phyloP scores from a whole-genome alignment of 2,888 invertebrate species.

The Drosophila affinis region DNA sequence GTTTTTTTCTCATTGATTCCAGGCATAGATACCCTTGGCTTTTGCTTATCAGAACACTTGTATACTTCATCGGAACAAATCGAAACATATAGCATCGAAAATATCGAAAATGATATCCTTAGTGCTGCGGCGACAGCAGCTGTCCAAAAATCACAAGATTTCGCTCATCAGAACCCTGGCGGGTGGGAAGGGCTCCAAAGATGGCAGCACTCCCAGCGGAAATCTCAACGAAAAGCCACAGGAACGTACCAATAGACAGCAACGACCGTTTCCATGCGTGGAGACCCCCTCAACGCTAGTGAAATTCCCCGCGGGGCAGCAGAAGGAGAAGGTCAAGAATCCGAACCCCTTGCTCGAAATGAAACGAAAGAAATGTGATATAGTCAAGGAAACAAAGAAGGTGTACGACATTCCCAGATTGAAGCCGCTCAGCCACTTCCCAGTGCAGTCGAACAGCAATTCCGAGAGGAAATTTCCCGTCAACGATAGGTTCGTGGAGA shows the following conservation, averaged over 20 bases:
- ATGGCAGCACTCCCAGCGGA: neutral
- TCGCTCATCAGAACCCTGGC: neutral
- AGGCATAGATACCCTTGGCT: conserved; percentile 5
- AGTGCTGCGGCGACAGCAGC: conserved; percentile 34
- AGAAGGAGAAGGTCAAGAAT: neutral
- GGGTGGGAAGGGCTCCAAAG: neutral
- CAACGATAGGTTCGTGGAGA: conserved; percentile 34
- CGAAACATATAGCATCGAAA: conserved; percentile 7
- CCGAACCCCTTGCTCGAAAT: neutral
- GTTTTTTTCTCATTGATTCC: neutral
- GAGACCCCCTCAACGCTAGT: neutral
- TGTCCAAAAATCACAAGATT: conserved; percentile 23
- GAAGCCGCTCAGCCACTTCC: neutral
- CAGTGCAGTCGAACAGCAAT: neutral
- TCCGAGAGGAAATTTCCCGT: conserved; percentile 28
- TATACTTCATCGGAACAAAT: neutral
- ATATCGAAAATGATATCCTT: conserved; percentile 50
- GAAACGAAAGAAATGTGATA: neutral
- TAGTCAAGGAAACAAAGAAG: neutral
- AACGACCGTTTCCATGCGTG: neutral
- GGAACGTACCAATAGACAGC: neutral
- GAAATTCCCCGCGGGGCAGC: conserved; percentile 24
- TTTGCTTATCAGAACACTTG: conserved; percentile 6
- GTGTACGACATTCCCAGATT: neutral
- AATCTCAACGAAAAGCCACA: neutral